These are phyloP conservation scores for Globodera ellingtonae DNA, from an alignment of 1,140 invertebrate species.

Conservation along the genomic window DNA sequence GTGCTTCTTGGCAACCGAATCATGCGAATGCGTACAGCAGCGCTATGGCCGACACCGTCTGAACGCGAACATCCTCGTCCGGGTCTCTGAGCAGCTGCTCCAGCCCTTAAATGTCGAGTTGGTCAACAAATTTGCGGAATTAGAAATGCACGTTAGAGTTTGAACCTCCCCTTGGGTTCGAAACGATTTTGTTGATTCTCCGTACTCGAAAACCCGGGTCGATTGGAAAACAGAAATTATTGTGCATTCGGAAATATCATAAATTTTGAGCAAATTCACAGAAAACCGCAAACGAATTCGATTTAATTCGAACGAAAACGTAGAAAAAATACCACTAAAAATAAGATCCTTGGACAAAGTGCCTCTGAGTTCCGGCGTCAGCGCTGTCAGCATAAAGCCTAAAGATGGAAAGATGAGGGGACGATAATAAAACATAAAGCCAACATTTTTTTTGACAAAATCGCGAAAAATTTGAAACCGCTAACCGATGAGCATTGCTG, in stretches of 20 bases:
- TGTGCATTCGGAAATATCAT: too few relatives aligned
- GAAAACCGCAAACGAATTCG: too few relatives aligned
- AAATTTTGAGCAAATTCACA: too few relatives aligned
- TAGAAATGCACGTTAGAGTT: too few relatives aligned
- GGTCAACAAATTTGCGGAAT: too few relatives aligned
- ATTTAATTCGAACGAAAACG: too few relatives aligned
- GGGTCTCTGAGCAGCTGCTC: slow-evolving; percentile 55
- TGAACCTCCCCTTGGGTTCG: too few relatives aligned
- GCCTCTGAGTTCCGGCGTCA: slow-evolving; percentile 54
- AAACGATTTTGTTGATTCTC: too few relatives aligned
- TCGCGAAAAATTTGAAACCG: neutral
- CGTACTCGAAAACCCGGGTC: too few relatives aligned
- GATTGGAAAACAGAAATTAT: too few relatives aligned
- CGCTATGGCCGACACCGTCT: slow-evolving; percentile 57
- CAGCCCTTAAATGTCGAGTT: slow-evolving; percentile 32
- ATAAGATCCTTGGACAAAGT: slow-evolving; percentile 62
- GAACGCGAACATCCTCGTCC: slow-evolving; percentile 56
- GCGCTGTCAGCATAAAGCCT: slow-evolving; percentile 45
- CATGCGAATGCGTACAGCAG: slow-evolving; percentile 52
- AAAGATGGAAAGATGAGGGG: neutral
- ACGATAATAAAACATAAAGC: too few relatives aligned
- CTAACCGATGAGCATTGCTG: slow-evolving; percentile 55
- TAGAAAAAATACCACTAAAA: slow-evolving; percentile 48
- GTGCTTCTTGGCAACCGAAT: neutral
- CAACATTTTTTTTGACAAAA: too few relatives aligned